These are phyloP conservation scores for Acholoe squamosa DNA, from an alignment of 2,888 invertebrate genomes.

Conservation along the genomic window DNA sequence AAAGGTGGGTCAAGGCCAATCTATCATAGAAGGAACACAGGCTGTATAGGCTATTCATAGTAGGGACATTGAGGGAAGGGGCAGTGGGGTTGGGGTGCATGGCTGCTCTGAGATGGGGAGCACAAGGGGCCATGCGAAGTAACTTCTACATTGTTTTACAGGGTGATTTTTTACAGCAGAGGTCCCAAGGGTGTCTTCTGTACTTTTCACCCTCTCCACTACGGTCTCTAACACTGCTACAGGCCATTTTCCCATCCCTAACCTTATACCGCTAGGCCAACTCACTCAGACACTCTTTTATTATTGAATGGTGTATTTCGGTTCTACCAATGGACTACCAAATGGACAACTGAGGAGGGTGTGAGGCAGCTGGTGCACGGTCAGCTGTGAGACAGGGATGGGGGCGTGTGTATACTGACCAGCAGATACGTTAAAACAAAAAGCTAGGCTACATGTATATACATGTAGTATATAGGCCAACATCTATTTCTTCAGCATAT, in stretches of 20 bases:
- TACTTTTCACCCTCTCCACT: background rate
- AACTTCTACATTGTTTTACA: too few relatives aligned
- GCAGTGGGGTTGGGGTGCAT: too few relatives aligned
- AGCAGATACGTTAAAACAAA: background rate
- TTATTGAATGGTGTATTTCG: constrained; percentile 13
- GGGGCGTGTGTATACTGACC: background rate
- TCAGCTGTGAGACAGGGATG: background rate
- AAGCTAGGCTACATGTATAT: too few relatives aligned
- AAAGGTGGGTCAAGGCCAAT: background rate
- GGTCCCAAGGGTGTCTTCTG: background rate
- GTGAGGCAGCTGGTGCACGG: background rate
- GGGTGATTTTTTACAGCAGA: too few relatives aligned
- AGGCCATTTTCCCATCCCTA: background rate
- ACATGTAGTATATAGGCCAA: too few relatives aligned
- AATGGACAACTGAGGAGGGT: background rate
- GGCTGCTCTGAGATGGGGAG: too few relatives aligned
- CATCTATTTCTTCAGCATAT: too few relatives aligned
- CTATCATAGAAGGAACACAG: too few relatives aligned
- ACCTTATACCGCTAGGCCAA: background rate
- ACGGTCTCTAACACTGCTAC: background rate
- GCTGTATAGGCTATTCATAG: too few relatives aligned
- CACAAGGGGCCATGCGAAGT: too few relatives aligned
- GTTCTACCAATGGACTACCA: background rate
- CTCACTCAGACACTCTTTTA: background rate
- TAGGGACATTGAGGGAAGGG: too few relatives aligned